Evolutionary conservation across 53 echinoderm and acorn worm genomes (phyloP), one percentile per base, ranked within the genome.

Genomic region (Hippasteria phrygiana): DNA sequence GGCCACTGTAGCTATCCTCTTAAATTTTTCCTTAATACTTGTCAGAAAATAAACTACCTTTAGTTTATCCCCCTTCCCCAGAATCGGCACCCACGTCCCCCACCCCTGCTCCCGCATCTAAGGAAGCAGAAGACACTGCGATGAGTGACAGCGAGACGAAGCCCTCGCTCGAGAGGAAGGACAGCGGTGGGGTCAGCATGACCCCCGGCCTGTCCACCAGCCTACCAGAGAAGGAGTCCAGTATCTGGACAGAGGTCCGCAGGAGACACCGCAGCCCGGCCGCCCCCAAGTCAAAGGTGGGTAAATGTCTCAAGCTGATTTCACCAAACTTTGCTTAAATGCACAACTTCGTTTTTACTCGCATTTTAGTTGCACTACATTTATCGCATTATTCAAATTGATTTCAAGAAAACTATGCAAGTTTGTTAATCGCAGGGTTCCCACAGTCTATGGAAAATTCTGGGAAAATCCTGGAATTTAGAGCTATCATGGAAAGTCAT

Each of bases 51-150:
- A n/a, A n/a, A n/a, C n/a, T n/a, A 20, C 40, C 16, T 34, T 36
- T 34, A 13, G 16, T 37, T 74, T 85, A 31, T 24, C 40, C 45
- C 38, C 12, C 13, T n/a, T 64, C 74, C 13, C 11, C 64, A 98
- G 99, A 98, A 91, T 99, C 99, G 24, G 99, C 99, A 16, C 99
- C 99, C 1, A 94, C 94, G 0, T 99, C 99, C 0, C 96, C 99
- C 75, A 96, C 94, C 36, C 99, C 96, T 7, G 87, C 71, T 64
- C 79, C 78, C 42, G 47, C n/a, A 17, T 16, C 38, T 38, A 37
- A 78, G 80, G 78, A 80, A 48, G 50, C 80, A 9, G 76, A 80
- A 7, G 76, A 51, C 39, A 20, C 32, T 33, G 36, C 22, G 38
- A 34, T 50, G 20, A 53, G 53, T 12, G 71, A 85, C 70, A 41